phyloP scores from a whole-genome alignment of 2,797 vertebrate species.

The Phoebastria nigripes region DNA sequence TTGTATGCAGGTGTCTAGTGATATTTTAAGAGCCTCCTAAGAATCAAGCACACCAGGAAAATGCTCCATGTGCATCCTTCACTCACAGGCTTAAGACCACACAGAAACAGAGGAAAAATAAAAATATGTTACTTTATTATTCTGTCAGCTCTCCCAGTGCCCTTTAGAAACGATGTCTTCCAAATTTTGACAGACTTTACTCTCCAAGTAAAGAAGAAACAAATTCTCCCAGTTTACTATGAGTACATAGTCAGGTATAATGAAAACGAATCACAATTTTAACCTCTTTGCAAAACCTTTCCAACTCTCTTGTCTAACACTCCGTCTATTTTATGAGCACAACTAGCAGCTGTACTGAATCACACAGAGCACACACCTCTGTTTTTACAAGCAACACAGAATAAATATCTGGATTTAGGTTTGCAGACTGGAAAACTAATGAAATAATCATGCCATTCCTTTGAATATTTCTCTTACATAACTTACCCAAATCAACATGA shows the following conservation, averaged over 20 bases:
- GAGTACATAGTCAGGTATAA: neutral
- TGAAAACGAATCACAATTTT: neutral
- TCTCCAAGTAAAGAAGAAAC: neutral
- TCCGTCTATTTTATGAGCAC: neutral
- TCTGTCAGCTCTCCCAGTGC: neutral
- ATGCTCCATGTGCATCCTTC: neutral
- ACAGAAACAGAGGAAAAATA: neutral
- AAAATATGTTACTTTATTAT: neutral
- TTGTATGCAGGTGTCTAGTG: constrained; percentile 35
- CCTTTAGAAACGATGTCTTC: neutral
- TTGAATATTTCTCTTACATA: neutral
- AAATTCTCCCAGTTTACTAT: neutral
- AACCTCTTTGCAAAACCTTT: neutral
- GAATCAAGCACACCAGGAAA: constrained; percentile 30
- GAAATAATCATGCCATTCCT: neutral
- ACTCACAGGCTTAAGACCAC: neutral
- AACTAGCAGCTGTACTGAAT: neutral
- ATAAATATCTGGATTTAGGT: neutral
- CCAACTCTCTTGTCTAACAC: neutral
- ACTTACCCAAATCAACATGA: neutral
- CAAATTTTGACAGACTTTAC: neutral
- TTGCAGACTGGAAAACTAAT: neutral
- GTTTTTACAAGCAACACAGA: neutral
- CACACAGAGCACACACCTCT: neutral
- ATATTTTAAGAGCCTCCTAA: constrained; percentile 40